These are phyloP conservation scores for Netelia inedita DNA, from an alignment of 2,888 invertebrate genomes.

Conservation along the genomic window DNA sequence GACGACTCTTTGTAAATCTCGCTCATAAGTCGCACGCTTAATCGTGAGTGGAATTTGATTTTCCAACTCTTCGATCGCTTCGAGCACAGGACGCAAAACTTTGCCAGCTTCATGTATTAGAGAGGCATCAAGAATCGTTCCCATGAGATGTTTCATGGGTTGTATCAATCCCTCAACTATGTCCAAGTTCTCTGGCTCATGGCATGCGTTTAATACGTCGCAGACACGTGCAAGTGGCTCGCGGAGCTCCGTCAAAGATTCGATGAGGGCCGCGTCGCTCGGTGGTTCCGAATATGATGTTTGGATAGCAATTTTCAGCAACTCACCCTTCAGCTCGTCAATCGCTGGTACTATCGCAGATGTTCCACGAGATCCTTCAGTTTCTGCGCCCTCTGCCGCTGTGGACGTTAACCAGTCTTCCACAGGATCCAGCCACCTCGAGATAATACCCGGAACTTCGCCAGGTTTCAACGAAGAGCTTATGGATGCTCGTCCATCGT, in stretches of 20 bases:
- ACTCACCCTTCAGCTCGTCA: constrained; percentile 73
- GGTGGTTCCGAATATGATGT: constrained; percentile 78
- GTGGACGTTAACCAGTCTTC: constrained; percentile 74
- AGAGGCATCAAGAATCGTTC: constrained; percentile 72
- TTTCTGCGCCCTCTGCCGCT: constrained; percentile 71
- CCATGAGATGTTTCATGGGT: constrained; percentile 75
- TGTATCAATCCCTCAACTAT: constrained; percentile 73
- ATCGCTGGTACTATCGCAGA: constrained; percentile 72
- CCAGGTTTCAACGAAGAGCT: constrained; percentile 65
- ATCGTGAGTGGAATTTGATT: constrained; percentile 78
- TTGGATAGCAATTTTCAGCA: constrained; percentile 76
- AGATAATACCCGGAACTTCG: constrained; percentile 66
- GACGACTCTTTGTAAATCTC: constrained; percentile 74
- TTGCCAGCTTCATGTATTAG: constrained; percentile 68
- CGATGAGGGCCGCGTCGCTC: constrained; percentile 75
- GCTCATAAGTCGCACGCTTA: constrained; percentile 74
- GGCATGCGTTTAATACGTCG: constrained; percentile 72
- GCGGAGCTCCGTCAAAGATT: constrained; percentile 74
- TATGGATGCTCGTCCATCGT: constrained; percentile 48
- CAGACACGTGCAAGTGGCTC: constrained; percentile 74
- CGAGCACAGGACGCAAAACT: constrained; percentile 73
- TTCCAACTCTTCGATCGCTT: constrained; percentile 77
- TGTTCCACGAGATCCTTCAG: constrained; percentile 64
- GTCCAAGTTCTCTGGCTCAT: constrained; percentile 73
- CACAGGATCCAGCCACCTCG: constrained; percentile 74